Evolutionary conservation across 2,113 vertebrate species (phyloP).

Genomic region (Percina caprodes): DNA sequence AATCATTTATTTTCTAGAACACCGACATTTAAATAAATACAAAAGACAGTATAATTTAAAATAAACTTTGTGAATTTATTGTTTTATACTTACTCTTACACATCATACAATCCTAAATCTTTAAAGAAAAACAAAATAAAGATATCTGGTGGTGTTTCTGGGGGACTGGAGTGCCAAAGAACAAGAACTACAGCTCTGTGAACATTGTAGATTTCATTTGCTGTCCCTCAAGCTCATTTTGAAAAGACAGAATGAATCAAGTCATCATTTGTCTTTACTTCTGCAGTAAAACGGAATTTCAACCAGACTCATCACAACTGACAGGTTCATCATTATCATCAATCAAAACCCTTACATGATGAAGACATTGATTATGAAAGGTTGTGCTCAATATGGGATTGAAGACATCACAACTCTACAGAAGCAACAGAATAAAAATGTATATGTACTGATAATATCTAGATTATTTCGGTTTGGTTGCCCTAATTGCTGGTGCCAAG

Average conservation of each 20-base stretch:
- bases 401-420: conserved; percentile 51
- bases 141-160: conserved; percentile 81
- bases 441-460: conserved; percentile 46
- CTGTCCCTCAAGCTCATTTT: conserved; percentile 56
- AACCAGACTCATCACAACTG: conserved; percentile 32
- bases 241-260: conserved; percentile 40
- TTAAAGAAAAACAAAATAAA: conserved; percentile 77
- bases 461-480: conserved; percentile 52
- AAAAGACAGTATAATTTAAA: conserved; percentile 82
- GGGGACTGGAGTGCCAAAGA: conserved; percentile 76
- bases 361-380: conserved; percentile 50
- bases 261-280: conserved; percentile 24
- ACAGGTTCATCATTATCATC: conserved; percentile 47
- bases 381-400: conserved; percentile 49
- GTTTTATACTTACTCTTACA: conserved; percentile 85
- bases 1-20: too few relatives aligned
- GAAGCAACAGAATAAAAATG: conserved; percentile 41
- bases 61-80: conserved; percentile 90
- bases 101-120: conserved; percentile 86
- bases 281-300: conserved; percentile 40
- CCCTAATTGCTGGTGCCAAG: conserved; percentile 71
- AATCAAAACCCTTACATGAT: conserved; percentile 53
- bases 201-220: conserved; percentile 54
- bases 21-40: conserved; percentile 26
- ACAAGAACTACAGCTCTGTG: conserved; percentile 64